These are phyloP conservation scores for Asteroscopus sphinx DNA, from an alignment of 2,888 invertebrate species.

Conservation along the genomic window DNA sequence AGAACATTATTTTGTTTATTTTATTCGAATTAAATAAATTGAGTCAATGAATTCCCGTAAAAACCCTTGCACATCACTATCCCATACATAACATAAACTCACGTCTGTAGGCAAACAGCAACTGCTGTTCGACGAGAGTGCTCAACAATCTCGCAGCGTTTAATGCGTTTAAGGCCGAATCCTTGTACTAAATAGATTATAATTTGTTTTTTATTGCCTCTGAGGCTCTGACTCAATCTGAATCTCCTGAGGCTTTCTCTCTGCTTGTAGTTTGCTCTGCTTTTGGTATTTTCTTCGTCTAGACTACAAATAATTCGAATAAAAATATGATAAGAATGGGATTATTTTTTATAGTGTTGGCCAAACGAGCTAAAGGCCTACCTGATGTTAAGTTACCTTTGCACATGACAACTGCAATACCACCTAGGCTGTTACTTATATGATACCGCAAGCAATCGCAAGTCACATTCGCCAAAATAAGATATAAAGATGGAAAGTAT, in stretches of 20 bases:
- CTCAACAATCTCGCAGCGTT: constrained; percentile 30
- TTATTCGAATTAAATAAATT: no score
- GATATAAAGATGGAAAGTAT: no score
- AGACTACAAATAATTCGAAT: not conserved
- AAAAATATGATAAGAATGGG: no score
- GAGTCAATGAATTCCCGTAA: constrained; percentile 1
- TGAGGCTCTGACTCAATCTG: not conserved
- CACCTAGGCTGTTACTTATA: no score
- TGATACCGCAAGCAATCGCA: no score
- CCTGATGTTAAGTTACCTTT: no score
- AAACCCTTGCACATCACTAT: constrained; percentile 24
- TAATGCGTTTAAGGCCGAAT: constrained; percentile 45
- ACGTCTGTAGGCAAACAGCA: no score
- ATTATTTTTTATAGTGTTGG: no score
- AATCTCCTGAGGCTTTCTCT: constrained; percentile 6
- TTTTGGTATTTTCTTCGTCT: constrained; percentile 11
- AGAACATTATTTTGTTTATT: no score
- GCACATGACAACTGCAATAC: no score
- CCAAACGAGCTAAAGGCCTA: no score
- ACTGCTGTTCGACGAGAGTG: constrained; percentile 32
- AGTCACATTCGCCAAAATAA: no score
- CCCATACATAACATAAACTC: constrained; percentile 15
- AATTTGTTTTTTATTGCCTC: constrained; percentile 41
- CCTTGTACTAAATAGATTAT: constrained; percentile 41
- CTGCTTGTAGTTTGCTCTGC: constrained; percentile 22